A percentile compares a stretch with the other conserved stretches of the same genome.
phyloP scores from a whole-genome alignment of 2,113 vertebrate genomes.

The Engraulis encrasicolus region DNA sequence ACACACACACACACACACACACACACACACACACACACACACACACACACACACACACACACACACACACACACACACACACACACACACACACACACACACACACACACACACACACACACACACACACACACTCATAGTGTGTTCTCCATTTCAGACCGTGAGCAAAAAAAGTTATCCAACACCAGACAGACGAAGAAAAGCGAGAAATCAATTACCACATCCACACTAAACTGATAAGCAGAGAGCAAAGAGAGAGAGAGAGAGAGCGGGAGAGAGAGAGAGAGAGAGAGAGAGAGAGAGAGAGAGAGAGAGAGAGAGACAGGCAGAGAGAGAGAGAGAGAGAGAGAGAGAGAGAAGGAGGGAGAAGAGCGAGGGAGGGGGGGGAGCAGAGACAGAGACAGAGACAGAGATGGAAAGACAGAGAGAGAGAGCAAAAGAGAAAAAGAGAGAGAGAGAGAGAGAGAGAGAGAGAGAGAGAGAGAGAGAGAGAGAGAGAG shows the following conservation, averaged over 20 bases:
- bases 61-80: slow-evolving; percentile 40
- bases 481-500: slow-evolving; percentile 10
- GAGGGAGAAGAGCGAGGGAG: neutral
- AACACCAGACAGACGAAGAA: slow-evolving; percentile 55
- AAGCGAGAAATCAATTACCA: slow-evolving; percentile 58
- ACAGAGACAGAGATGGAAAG: neutral
- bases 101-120: slow-evolving; percentile 14
- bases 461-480: no score
- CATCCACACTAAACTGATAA: slow-evolving; percentile 47
- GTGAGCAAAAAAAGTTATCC: slow-evolving; percentile 14
- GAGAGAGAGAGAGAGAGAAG: neutral
- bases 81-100: neutral
- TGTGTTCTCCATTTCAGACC: slow-evolving; percentile 45
- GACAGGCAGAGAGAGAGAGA: neutral
- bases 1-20: slow-evolving; percentile 46
- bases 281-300: neutral
- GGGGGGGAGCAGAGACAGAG: no score
- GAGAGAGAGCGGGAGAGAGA: slow-evolving; percentile 2
- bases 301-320: neutral
- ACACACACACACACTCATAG: slow-evolving; percentile 7
- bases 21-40: slow-evolving; percentile 27
- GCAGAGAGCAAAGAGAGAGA: slow-evolving; percentile 24
- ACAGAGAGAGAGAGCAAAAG: neutral
- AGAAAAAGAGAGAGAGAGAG: neutral
- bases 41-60: slow-evolving; percentile 6